These are phyloP conservation scores for Willowsia nigromaculata DNA, from an alignment of 2,888 invertebrate genomes.

Conservation along the genomic window DNA sequence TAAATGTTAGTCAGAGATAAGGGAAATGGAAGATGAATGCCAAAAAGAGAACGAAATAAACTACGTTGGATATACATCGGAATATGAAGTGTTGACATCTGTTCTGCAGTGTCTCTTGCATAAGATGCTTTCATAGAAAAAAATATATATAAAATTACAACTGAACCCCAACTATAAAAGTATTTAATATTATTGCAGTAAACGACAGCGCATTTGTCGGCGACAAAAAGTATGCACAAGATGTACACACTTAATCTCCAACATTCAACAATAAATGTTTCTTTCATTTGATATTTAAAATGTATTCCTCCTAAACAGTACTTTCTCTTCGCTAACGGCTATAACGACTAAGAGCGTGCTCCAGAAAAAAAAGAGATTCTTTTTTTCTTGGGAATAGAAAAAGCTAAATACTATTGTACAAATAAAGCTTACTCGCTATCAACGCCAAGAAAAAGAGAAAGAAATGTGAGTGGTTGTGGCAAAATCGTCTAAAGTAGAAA, in stretches of 20 bases:
- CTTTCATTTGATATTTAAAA: constrained; percentile 32
- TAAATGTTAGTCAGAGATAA: constrained; percentile 58
- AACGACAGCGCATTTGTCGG: constrained; percentile 19
- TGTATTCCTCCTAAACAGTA: not conserved
- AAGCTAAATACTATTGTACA: constrained; percentile 63
- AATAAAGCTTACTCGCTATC: constrained; percentile 35
- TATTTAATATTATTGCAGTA: constrained; percentile 26
- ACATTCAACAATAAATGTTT: constrained; percentile 30
- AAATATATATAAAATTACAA: not conserved
- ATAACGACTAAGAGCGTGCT: constrained; percentile 8
- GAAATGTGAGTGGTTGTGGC: constrained; percentile 39
- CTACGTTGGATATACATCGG: constrained; percentile 33
- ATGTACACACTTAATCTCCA: constrained; percentile 13
- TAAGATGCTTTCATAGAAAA: not conserved
- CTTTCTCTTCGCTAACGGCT: constrained; percentile 44
- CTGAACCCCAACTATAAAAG: not conserved
- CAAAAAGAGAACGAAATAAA: constrained; percentile 60
- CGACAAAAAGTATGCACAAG: not conserved
- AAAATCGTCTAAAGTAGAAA: not conserved
- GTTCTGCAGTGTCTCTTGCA: not conserved
- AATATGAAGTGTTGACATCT: constrained; percentile 54
- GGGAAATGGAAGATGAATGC: constrained; percentile 64
- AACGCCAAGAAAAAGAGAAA: constrained; percentile 1
- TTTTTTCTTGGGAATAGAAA: constrained; percentile 45
- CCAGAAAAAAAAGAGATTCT: constrained; percentile 2